Evolutionary conservation across 2,797 vertebrate species (phyloP), one percentile per base, ranked within the genome.

Genomic region (Leptatherina wallacei): DNA sequence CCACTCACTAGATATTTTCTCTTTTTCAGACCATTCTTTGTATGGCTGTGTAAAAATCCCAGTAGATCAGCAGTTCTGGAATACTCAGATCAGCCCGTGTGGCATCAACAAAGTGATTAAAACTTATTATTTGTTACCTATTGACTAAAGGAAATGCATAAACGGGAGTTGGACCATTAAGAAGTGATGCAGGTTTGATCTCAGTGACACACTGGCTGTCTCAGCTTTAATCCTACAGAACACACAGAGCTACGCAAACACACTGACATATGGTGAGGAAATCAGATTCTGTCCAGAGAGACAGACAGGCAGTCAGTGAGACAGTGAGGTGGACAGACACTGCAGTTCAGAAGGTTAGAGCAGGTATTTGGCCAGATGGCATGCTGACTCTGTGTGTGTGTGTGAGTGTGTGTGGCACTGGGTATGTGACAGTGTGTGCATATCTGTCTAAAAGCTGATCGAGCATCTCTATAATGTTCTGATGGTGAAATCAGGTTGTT

Each of bases 281-380:
- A 91, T 91, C 87, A 89, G 87, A 90, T 78, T 84, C 84, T 81
- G 52, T 86, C 75, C 73, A 80, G 84, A 87, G 71, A 85, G 87
- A 87, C 55, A 90, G 83, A 83, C 84, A 85, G 82, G 78, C 80
- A 71, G 67, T 20, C 59, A 47, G 82, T 9, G 32, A 87, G 83
- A 82, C 80, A 87, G 82, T 71, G 76, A 82, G 84, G 82, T 77
- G 61, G 77, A 47, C 16, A 78, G 88, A 63, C 67, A 71, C 4
- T 55, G 66, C 73, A 82, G 80, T 87, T 83, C 82, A 86, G 79
- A 85, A 82, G 87, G 88, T 88, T 89, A 85, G 61, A 86, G 77
- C 88, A 89, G 86, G 90, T 87, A 88, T 89, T 72, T 67, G 63
- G 77, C 74, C 85, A 88, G 82, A 83, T 91, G 83, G 87, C 65